These are phyloP conservation scores for Oryzias melastigma DNA, from an alignment of 2,113 vertebrate species.

Conservation along the genomic window DNA sequence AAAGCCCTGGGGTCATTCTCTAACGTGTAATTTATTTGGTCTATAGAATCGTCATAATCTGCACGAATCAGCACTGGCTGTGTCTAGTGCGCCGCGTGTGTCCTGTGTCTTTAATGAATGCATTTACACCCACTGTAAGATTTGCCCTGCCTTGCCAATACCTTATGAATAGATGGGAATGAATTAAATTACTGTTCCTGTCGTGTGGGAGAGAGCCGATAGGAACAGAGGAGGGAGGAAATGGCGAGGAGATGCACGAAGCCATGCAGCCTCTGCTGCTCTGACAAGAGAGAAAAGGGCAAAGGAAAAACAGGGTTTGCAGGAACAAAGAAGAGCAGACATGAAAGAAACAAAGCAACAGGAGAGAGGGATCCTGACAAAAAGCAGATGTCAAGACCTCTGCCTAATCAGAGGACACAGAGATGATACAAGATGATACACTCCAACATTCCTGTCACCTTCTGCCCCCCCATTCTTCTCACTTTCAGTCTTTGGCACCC, in stretches of 20 bases:
- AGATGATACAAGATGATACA: conserved; percentile 26
- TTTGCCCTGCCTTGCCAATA: conserved; percentile 27
- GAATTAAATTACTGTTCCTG: conserved; percentile 51
- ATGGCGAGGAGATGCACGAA: conserved; percentile 21
- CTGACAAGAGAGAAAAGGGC: conserved; percentile 31
- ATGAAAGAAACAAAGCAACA: conserved; percentile 43
- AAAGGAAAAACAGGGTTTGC: conserved; percentile 37
- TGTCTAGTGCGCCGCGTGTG: conserved; percentile 38
- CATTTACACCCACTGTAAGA: conserved; percentile 48
- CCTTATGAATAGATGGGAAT: conserved; percentile 32
- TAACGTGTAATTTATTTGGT: conserved; percentile 28
- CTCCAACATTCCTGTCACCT: conserved; percentile 2
- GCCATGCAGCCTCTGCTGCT: conserved; percentile 23
- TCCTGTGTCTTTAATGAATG: conserved; percentile 52
- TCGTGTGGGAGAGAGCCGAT: conserved; percentile 37
- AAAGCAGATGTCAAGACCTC: conserved; percentile 48
- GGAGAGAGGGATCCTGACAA: conserved; percentile 37
- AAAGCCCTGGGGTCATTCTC: conserved; percentile 27
- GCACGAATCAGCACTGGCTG: conserved; percentile 38
- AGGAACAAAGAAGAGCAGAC: conserved; percentile 45
- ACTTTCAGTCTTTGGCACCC: conserved; percentile 31
- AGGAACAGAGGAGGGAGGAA: conserved; percentile 1
- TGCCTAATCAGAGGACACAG: conserved; percentile 32
- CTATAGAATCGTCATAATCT: conserved; percentile 33
- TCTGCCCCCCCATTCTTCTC: conserved; percentile 6